Base-by-base conservation (phyloP, 1,140 invertebrate species). In the Myzus persicae region DNA sequence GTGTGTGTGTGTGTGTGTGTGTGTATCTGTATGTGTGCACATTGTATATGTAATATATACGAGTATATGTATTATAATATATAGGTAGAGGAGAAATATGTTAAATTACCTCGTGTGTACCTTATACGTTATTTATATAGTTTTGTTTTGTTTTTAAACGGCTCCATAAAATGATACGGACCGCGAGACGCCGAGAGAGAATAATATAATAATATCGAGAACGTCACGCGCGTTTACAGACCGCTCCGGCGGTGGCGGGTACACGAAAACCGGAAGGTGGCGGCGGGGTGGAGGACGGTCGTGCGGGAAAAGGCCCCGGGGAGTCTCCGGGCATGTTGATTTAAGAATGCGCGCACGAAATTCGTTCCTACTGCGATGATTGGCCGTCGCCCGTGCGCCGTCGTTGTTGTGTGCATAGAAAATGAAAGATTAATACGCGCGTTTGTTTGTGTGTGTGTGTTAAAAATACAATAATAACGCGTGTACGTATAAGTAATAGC, bases 341-440 rank as follows among this genome's bases (percentile, higher is more conserved):
- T 92, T 92, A 92, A 92, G 91, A 92, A 92, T 82, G 91, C 91
- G 91, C 91, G 91, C 90, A 91, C 90, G 90, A 91, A 91, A 89
- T 91, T 46, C 90, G 59, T 92, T 92, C 91, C 91, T 92, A 92
- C 91, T 82, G 91, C 67, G 91, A 84, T 92, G 91, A 92, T 92
- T 92, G 91, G 91, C 67, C 91, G 59, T 46, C 44, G 59, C 51
- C 36, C 20, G 54, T 44, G 40, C 40, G 59, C 40, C 18, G n/a
- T 7, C 38, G 82, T 85, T 85, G 67, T 51, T 42, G 87, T 51
- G 48, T 54, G 14, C 48, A 89, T 36, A 51, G 31, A 82, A 81
- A 90, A 91, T 81, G 90, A 91, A 91, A 91, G 42, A 91, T 91
- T 81, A 91, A 88, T 87, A 44, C 31, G 18, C 31, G 20, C 44